phyloP scores from a whole-genome alignment of 2,888 invertebrate genomes.

The Dicroscelio sp. region DNA sequence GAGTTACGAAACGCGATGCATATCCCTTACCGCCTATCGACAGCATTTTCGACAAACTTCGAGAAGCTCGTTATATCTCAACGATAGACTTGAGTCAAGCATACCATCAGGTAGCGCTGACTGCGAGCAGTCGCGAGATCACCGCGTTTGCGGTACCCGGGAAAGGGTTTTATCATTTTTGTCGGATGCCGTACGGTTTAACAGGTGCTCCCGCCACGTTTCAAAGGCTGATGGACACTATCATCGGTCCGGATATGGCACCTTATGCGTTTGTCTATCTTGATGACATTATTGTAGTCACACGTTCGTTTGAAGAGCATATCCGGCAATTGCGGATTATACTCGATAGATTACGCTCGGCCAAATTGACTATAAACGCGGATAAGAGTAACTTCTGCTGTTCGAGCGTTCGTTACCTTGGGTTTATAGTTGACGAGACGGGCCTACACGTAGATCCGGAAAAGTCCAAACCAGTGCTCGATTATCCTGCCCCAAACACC shows the following conservation, averaged over 20 bases:
- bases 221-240: constrained; percentile 71
- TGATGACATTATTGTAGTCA: constrained; percentile 34
- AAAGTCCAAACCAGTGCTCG: neutral
- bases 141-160: constrained; percentile 87
- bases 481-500: neutral
- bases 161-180: constrained; percentile 86
- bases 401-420: neutral
- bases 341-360: neutral
- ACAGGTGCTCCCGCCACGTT: constrained; percentile 86
- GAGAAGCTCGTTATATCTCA: neutral
- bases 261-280: neutral
- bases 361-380: neutral
- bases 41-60: neutral
- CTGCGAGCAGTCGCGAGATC: neutral
- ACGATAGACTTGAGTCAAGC: constrained; percentile 6
- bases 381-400: neutral
- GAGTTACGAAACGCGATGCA: constrained; percentile 5
- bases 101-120: neutral
- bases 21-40: neutral
- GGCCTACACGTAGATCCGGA: neutral
- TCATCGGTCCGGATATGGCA: neutral
- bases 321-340: neutral
- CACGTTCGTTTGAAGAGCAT: neutral
- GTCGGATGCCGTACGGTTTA: constrained; percentile 86
- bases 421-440: neutral